These are phyloP conservation scores for Drosophila anceps DNA, from an alignment of 2,888 invertebrate genomes.

Conservation along the genomic window DNA sequence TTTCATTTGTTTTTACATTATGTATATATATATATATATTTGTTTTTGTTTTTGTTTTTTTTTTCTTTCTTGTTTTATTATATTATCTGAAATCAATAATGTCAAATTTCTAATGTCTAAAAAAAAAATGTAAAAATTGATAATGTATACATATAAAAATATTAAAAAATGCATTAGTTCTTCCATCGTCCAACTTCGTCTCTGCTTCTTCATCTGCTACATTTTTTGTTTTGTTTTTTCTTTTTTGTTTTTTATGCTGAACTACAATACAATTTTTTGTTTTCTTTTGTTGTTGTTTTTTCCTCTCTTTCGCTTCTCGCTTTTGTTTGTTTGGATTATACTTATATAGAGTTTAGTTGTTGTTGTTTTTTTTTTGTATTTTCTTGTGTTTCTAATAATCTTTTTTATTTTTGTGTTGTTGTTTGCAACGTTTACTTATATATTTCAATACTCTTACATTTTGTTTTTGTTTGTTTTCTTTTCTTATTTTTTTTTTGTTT, in stretches of 20 bases:
- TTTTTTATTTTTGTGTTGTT: slow-evolving; percentile 23
- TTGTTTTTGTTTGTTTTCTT: background rate
- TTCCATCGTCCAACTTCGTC: slow-evolving; percentile 1
- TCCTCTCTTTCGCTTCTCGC: slow-evolving; percentile 36
- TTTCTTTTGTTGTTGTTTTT: slow-evolving; percentile 48
- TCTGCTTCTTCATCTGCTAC: slow-evolving; percentile 46
- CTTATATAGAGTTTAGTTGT: slow-evolving; percentile 37
- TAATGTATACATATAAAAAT: slow-evolving; percentile 85
- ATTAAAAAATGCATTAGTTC: slow-evolving; percentile 84
- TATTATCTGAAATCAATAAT: slow-evolving; percentile 84
- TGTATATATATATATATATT: slow-evolving; percentile 21
- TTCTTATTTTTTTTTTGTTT: background rate
- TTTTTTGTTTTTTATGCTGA: slow-evolving; percentile 62
- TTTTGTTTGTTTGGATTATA: slow-evolving; percentile 61
- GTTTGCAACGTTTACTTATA: slow-evolving; percentile 61
- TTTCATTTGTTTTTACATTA: slow-evolving; percentile 12
- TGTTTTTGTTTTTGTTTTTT: slow-evolving; percentile 67
- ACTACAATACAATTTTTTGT: slow-evolving; percentile 79
- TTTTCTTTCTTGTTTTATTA: slow-evolving; percentile 68
- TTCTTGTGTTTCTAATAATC: slow-evolving; percentile 16
- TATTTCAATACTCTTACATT: slow-evolving; percentile 70
- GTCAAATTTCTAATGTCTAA: slow-evolving; percentile 84
- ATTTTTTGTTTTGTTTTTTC: slow-evolving; percentile 31
- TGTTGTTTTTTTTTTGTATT: slow-evolving; percentile 8
- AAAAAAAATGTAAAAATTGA: slow-evolving; percentile 84